Percentiles rank a stretch among this genome's conserved stretches.
phyloP scores from a whole-genome alignment of 2,888 invertebrate species.

The Rhagonycha lutea region DNA sequence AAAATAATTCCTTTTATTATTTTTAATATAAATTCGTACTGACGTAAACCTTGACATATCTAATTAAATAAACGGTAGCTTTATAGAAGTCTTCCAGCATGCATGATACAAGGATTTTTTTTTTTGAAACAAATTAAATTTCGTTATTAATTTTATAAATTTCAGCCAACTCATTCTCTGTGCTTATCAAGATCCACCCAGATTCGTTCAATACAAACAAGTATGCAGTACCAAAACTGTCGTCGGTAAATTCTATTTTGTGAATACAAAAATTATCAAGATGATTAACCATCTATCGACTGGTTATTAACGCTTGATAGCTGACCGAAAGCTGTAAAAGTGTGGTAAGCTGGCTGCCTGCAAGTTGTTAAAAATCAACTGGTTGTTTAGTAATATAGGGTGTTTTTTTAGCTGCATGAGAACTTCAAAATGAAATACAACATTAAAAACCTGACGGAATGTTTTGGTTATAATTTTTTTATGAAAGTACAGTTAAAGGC shows the following conservation, averaged over 20 bases:
- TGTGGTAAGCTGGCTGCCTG: no score
- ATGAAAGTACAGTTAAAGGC: no score
- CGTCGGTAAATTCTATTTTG: not conserved
- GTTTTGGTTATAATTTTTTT: no score
- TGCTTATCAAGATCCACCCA: not conserved
- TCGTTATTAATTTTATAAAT: not conserved
- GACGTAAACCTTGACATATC: slow-evolving; percentile 1
- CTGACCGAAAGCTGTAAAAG: no score
- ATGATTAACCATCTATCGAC: no score
- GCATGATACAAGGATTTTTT: not conserved
- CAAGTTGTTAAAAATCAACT: no score
- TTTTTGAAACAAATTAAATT: not conserved
- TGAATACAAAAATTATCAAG: no score
- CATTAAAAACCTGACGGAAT: no score
- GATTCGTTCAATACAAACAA: not conserved
- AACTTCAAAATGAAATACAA: no score
- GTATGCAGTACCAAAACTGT: not conserved
- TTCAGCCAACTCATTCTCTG: not conserved
- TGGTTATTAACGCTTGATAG: no score
- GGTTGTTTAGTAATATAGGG: no score
- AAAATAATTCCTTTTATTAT: slow-evolving; percentile 4
- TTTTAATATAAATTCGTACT: slow-evolving; percentile 16
- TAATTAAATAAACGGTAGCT: slow-evolving; percentile 3
- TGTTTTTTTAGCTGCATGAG: no score
- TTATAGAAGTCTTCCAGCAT: not conserved